These are phyloP conservation scores for Hirundichthys speculiger DNA, from an alignment of 2,113 vertebrate species.

Conservation along the genomic window DNA sequence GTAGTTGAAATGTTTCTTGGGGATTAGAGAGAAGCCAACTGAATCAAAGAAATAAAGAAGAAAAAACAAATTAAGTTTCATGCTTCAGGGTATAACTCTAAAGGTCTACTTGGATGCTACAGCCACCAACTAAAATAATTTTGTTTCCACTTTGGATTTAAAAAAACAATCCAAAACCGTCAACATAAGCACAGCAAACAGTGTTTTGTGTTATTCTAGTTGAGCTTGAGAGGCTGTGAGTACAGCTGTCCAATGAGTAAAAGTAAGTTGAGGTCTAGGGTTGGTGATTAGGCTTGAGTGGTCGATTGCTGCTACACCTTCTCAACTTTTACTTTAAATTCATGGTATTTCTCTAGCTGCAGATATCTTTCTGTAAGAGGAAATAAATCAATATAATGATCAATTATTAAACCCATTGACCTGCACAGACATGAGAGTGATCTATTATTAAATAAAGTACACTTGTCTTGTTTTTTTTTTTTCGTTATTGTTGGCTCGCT, in stretches of 20 bases:
- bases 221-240: not conserved
- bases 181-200: not conserved
- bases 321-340: not conserved
- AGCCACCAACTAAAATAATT: not conserved
- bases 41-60: not conserved
- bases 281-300: not conserved
- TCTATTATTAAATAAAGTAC: not conserved
- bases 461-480: not conserved
- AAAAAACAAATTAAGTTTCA: not conserved
- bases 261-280: not conserved
- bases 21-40: not conserved
- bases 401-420: not conserved
- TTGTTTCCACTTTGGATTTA: not conserved
- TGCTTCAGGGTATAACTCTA: not conserved
- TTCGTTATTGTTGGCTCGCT: not conserved
- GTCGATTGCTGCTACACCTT: not conserved
- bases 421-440: not conserved
- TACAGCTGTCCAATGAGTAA: not conserved
- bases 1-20: not conserved
- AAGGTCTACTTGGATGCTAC: not conserved
- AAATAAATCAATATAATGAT: not conserved
- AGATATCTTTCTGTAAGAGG: not conserved
- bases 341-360: not conserved
- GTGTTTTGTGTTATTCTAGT: too few species aligned
- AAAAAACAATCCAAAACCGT: too few species aligned